A percentile compares a stretch with the other conserved stretches of the same genome.
Conservation (phyloP, 2,797 vertebrate species). For the Menidia menidia region DNA sequence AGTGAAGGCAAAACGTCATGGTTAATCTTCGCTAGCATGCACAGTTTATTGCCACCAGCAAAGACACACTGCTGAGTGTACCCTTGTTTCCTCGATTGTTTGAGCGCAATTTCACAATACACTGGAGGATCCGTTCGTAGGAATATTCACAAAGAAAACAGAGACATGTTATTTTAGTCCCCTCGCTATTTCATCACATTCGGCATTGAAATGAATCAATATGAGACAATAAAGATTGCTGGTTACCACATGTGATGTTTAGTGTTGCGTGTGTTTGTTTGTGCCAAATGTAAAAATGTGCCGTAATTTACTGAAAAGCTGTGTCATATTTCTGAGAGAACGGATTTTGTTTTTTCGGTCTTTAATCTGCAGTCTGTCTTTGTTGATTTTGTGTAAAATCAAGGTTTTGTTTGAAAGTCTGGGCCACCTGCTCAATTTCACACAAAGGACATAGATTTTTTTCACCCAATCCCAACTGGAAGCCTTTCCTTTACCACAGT, state of each 20-base stretch:
- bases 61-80: slow-evolving; percentile 31
- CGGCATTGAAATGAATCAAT: neutral
- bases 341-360: neutral
- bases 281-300: slow-evolving; percentile 3
- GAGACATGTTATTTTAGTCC: slow-evolving; percentile 18
- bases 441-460: slow-evolving; percentile 8
- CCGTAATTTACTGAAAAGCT: slow-evolving; percentile 9
- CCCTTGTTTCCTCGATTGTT: slow-evolving; percentile 5
- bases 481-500: no score
- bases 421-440: slow-evolving; percentile 23
- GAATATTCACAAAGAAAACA: slow-evolving; percentile 19
- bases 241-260: neutral
- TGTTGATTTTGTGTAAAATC: neutral
- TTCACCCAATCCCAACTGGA: no score
- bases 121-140: slow-evolving; percentile 11
- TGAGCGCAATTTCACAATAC: slow-evolving; percentile 20
- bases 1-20: slow-evolving; percentile 61
- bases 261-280: slow-evolving; percentile 9
- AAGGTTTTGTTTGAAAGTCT: no score
- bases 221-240: neutral
- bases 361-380: neutral
- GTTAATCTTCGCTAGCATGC: slow-evolving; percentile 43
- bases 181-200: neutral
- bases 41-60: slow-evolving; percentile 46
- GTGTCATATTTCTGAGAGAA: neutral